Evolutionary conservation across 2,797 vertebrate species (phyloP), one percentile per base, ranked within the genome.

Genomic region (Epinephelus coioides): DNA sequence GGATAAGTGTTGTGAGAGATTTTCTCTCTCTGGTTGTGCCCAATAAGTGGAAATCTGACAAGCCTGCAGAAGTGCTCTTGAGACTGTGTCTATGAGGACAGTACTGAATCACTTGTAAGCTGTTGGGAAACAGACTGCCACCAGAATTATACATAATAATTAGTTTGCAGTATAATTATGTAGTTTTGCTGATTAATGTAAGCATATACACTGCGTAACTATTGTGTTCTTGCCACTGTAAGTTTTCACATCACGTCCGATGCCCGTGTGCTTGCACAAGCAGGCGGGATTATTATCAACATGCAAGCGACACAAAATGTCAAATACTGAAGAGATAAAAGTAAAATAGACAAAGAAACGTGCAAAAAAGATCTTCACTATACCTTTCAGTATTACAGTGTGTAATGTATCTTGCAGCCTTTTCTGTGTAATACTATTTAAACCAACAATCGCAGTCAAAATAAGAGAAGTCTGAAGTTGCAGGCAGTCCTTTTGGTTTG

Each of bases 401-500:
- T 27, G 38, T 38, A 2, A 56, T 15, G 25, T 19, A 65, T 43
- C 1, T 57, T 27, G 1, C 13, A 13, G 40, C 17, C 15, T 3
- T 9, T 72, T 21, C 7, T 54, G 23, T 44, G 7, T 25, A 4
- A 25, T 25, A 0, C 8, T 19, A 30, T 18, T 73, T 38, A 30
- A 56, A 64, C 8, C 25, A 50, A n/a, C 0, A 61, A 18, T 44
- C 10, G 17, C 19, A 34, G 34, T 34, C 34, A 34, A 34, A 34
- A 34, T 34, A 34, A 7, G 7, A 34, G 6, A 34, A 34, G 7
- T 6, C 8, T 64, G 1, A 38, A 0, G 4, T 23, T 60, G 1
- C 34, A 19, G 12, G 30, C 30, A 25, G 3, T 43, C 3, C 19
- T 44, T 77, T 21, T 59, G 54, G n/a, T 72, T 85, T n/a, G 62